A percentile compares a stretch with the other conserved stretches of the same genome.
phyloP scores from a whole-genome alignment of 2,113 vertebrate genomes.

The Menura novaehollandiae region DNA sequence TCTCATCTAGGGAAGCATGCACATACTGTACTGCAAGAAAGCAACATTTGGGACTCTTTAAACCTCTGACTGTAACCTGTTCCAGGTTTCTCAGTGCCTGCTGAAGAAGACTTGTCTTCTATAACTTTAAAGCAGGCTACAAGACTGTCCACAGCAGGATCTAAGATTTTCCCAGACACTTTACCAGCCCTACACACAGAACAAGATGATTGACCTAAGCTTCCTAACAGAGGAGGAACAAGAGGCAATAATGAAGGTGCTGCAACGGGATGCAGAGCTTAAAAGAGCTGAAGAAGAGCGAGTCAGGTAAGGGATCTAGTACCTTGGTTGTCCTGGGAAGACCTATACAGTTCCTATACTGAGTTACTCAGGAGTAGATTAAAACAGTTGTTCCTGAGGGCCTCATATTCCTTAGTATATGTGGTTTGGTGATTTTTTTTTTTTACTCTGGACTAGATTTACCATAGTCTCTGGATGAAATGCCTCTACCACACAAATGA shows the following conservation, averaged over 20 bases:
- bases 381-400: neutral
- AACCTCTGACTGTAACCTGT: neutral
- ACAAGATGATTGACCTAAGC: constrained; percentile 91
- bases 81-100: neutral
- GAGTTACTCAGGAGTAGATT: neutral
- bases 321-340: neutral
- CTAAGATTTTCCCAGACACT: neutral
- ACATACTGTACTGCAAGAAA: neutral
- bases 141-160: neutral
- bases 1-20: neutral
- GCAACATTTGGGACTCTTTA: neutral
- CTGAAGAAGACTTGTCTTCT: neutral
- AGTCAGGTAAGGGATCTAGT: constrained; percentile 75
- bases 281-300: constrained; percentile 86
- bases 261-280: constrained; percentile 85
- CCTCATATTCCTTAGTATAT: neutral
- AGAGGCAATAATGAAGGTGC: constrained; percentile 83
- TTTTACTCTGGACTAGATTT: neutral
- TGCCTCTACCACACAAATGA: neutral
- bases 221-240: constrained; percentile 91
- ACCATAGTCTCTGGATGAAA: neutral
- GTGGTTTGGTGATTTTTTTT: neutral
- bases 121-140: neutral
- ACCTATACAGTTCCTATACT: neutral
- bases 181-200: neutral